phyloP scores from a whole-genome alignment of 2,797 vertebrate species.

The Myripristis murdjan region DNA sequence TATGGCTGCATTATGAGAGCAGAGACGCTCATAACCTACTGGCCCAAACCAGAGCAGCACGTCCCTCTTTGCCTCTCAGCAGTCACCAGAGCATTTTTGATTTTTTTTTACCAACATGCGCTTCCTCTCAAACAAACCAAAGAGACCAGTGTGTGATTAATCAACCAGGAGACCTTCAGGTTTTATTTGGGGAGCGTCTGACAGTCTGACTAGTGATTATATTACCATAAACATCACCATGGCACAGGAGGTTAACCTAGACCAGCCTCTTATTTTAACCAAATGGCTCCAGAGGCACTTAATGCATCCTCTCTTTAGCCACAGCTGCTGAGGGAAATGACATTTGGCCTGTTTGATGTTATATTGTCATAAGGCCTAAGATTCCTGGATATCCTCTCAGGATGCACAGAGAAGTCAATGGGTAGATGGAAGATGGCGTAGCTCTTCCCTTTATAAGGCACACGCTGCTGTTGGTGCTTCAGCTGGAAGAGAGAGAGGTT shows the following conservation, averaged over 20 bases:
- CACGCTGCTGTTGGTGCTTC: constrained; percentile 24
- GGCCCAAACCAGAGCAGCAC: too few species aligned
- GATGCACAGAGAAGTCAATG: constrained; percentile 56
- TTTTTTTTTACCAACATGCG: background rate
- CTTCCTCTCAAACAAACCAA: background rate
- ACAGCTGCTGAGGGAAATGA: constrained; percentile 59
- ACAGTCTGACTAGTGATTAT: background rate
- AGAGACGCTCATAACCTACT: too few species aligned
- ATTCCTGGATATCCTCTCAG: constrained; percentile 77
- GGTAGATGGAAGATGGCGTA: constrained; percentile 44
- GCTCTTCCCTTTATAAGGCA: constrained; percentile 54
- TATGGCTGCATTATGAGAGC: too few species aligned
- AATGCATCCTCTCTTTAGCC: constrained; percentile 35
- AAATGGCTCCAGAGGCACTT: constrained; percentile 29
- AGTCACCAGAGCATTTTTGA: background rate
- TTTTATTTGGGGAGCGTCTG: background rate
- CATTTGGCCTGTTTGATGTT: constrained; percentile 48
- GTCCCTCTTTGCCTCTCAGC: too few species aligned
- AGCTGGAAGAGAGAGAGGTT: constrained; percentile 42
- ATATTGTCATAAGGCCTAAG: constrained; percentile 51
- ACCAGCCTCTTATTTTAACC: constrained; percentile 15
- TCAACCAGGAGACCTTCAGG: background rate
- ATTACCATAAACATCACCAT: too few species aligned
- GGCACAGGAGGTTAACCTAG: too few species aligned
- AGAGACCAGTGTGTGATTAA: background rate